A percentile compares a stretch with the other conserved stretches of the same genome.
Evolutionary conservation across 2,797 vertebrate genomes (phyloP).

Genomic region (Onychomys torridus): DNA sequence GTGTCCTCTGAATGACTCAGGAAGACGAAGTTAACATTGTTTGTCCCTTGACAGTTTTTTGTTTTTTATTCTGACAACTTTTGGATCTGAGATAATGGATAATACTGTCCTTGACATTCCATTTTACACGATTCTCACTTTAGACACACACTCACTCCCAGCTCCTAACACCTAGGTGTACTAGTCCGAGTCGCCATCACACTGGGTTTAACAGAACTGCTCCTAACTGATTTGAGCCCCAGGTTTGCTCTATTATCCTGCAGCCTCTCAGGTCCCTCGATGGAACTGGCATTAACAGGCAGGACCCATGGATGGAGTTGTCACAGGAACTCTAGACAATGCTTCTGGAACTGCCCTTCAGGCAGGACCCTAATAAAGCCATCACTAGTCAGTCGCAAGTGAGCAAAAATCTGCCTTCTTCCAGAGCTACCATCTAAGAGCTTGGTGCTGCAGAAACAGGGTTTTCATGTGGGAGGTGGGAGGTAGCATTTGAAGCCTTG

Average conservation of each 20-base stretch:
- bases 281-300: neutral
- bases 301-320: fast-evolving
- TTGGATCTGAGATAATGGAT: neutral
- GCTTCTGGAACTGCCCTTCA: neutral
- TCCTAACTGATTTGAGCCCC: neutral
- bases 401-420: neutral
- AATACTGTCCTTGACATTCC: neutral
- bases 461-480: neutral
- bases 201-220: neutral
- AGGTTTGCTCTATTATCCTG: neutral
- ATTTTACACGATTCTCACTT: neutral
- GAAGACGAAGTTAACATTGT: constrained; percentile 37
- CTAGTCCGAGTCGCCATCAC: neutral
- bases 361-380: neutral
- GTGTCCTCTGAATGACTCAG: constrained; percentile 22
- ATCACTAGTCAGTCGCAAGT: neutral
- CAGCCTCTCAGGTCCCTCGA: neutral
- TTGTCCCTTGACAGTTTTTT: neutral
- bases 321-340: neutral
- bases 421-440: neutral
- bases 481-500: neutral
- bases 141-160: neutral
- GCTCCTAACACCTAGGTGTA: neutral
- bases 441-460: neutral
- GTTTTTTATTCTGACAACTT: constrained; percentile 33